Percentiles rank a stretch among this genome's conserved stretches.
Evolutionary conservation across 2,888 invertebrate species (phyloP).

Genomic region (Drosophila borealis): DNA sequence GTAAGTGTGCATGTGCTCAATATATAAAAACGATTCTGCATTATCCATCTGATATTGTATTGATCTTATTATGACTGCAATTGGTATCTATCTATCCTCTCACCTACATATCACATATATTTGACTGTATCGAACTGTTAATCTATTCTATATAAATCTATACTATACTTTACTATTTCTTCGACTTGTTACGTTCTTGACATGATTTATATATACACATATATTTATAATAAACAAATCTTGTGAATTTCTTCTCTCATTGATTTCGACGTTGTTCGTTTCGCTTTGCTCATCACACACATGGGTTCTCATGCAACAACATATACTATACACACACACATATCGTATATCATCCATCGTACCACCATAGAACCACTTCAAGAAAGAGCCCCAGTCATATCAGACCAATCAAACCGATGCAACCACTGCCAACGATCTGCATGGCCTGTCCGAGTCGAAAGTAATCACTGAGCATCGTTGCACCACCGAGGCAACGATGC

Average conservation of each 20-base stretch:
- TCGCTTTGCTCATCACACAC: slow-evolving; percentile 72
- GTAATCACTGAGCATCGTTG: slow-evolving; percentile 85
- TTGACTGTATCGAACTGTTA: slow-evolving; percentile 41
- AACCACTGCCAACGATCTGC: slow-evolving; percentile 82
- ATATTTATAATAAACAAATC: slow-evolving; percentile 74
- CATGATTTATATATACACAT: slow-evolving; percentile 53
- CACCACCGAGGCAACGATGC: slow-evolving; percentile 85
- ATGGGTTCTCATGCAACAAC: slow-evolving; percentile 52
- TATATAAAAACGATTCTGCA: slow-evolving; percentile 58
- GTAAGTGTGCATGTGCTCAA: slow-evolving; percentile 84
- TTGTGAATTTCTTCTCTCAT: slow-evolving; percentile 83
- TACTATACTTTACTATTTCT: slow-evolving; percentile 35
- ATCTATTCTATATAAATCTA: slow-evolving; percentile 28
- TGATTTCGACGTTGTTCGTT: slow-evolving; percentile 81
- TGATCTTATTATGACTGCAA: slow-evolving; percentile 40
- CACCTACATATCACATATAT: slow-evolving; percentile 35
- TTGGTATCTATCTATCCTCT: slow-evolving; percentile 35
- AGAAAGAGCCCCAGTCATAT: slow-evolving; percentile 81
- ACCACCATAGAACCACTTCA: slow-evolving; percentile 60
- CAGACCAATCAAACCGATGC: slow-evolving; percentile 79
- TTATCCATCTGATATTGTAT: slow-evolving; percentile 44
- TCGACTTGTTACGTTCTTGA: slow-evolving; percentile 61
- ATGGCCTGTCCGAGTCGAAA: slow-evolving; percentile 84
- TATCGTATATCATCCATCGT: slow-evolving; percentile 23
- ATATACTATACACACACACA: slow-evolving; percentile 17